Conservation (phyloP, 1,140 invertebrate genomes). For the Triops longicaudatus region DNA sequence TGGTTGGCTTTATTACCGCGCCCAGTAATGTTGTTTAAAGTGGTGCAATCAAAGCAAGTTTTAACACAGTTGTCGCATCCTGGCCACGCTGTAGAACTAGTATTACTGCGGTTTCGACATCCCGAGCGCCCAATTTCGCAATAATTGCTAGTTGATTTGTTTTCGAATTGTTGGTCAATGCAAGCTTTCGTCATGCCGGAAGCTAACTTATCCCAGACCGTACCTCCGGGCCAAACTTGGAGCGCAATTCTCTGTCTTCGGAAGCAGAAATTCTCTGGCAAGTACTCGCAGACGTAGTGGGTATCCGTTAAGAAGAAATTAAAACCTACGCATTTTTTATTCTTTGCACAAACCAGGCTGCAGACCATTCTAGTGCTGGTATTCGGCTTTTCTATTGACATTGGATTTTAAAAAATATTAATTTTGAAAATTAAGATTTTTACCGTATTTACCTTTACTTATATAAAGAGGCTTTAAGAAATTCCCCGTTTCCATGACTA, state of each 20-base stretch:
- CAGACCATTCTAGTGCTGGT: background rate
- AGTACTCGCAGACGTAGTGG: background rate
- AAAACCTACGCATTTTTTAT: background rate
- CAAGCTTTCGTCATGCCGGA: background rate
- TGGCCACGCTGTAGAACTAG: background rate
- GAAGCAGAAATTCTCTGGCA: background rate
- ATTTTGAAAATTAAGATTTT: no score
- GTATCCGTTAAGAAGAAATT: background rate
- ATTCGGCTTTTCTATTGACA: background rate
- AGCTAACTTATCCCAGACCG: background rate
- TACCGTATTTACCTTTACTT: background rate
- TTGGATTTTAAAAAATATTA: no score
- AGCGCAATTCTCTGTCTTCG: background rate
- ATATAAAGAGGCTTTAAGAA: background rate
- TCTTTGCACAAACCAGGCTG: background rate
- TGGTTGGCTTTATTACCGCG: background rate
- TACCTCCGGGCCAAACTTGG: background rate
- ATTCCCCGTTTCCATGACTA: background rate
- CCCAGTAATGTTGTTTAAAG: background rate
- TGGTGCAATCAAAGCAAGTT: background rate
- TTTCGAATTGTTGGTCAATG: background rate
- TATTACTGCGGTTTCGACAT: background rate
- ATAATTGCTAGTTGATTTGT: background rate
- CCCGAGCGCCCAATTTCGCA: background rate
- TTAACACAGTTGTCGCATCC: background rate